Conservation (phyloP, 2,888 invertebrate genomes). For the Timandra comae region DNA sequence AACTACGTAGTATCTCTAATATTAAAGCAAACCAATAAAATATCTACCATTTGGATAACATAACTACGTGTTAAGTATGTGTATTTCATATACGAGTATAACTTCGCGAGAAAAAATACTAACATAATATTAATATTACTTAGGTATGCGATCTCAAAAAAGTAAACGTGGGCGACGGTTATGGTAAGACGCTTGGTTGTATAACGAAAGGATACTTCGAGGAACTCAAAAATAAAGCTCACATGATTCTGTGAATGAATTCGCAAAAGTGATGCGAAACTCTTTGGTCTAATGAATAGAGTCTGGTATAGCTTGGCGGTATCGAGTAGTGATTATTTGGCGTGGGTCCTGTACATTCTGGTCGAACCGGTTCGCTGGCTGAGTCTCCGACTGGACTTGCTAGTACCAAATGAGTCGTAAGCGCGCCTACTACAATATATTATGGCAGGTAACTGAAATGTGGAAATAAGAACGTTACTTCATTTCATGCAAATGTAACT, state of each 20-base stretch:
- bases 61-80: too few species aligned
- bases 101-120: too few species aligned
- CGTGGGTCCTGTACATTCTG: conserved; percentile 58
- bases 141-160: too few species aligned
- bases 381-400: conserved; percentile 68
- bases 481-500: background rate
- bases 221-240: conserved; percentile 19
- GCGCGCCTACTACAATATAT: conserved; percentile 56
- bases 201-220: conserved; percentile 20
- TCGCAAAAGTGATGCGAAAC: background rate
- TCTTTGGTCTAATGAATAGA: background rate
- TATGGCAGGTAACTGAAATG: conserved; percentile 32
- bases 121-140: too few species aligned
- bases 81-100: too few species aligned
- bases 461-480: conserved; percentile 17
- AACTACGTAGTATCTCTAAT: too few species aligned
- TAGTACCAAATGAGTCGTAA: conserved; percentile 61
- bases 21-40: too few species aligned
- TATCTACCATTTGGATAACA: too few species aligned
- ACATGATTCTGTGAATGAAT: background rate
- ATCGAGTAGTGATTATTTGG: conserved; percentile 45
- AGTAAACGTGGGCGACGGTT: conserved; percentile 20
- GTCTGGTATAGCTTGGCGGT: background rate
- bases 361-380: conserved; percentile 66
- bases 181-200: conserved; percentile 17